A percentile compares a stretch with the other conserved stretches of the same genome.
Conservation (phyloP, 2,113 vertebrate species). For the Ctenomys sociabilis region DNA sequence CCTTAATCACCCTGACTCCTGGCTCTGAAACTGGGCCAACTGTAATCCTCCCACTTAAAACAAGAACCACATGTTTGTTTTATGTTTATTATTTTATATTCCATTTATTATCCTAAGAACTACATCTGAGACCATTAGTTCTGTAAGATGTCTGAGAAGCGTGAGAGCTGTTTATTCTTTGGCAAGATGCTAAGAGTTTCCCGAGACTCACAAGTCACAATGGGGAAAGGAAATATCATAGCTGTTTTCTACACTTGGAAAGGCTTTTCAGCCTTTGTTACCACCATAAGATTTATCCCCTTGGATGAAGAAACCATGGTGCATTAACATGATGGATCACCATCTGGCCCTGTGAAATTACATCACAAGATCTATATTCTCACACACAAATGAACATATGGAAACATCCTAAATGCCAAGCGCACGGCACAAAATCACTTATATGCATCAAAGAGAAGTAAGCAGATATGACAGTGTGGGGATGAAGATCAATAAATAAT, state of each 20-base stretch:
- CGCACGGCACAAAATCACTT: background rate
- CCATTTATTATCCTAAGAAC: constrained; percentile 70
- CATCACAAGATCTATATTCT: background rate
- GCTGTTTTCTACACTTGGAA: background rate
- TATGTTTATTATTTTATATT: constrained; percentile 61
- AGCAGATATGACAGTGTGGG: background rate
- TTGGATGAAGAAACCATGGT: background rate
- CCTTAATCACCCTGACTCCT: constrained; percentile 50
- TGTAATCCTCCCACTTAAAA: constrained; percentile 56
- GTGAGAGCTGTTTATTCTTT: background rate
- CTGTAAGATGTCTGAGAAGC: background rate
- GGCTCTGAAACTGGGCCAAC: constrained; percentile 27
- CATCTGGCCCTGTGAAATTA: background rate
- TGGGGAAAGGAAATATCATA: background rate
- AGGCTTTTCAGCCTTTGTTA: constrained; percentile 44
- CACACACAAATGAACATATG: background rate
- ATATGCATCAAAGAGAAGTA: accelerated
- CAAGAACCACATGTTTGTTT: constrained; percentile 59
- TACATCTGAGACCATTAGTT: constrained; percentile 50
- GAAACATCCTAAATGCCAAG: background rate
- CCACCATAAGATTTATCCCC: constrained; percentile 25
- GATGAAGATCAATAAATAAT: background rate
- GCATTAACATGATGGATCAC: background rate
- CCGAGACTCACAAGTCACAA: background rate
- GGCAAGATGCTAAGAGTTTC: constrained; percentile 35